Conservation (phyloP, 2,113 vertebrate species). For the Peucedramus taeniatus region DNA sequence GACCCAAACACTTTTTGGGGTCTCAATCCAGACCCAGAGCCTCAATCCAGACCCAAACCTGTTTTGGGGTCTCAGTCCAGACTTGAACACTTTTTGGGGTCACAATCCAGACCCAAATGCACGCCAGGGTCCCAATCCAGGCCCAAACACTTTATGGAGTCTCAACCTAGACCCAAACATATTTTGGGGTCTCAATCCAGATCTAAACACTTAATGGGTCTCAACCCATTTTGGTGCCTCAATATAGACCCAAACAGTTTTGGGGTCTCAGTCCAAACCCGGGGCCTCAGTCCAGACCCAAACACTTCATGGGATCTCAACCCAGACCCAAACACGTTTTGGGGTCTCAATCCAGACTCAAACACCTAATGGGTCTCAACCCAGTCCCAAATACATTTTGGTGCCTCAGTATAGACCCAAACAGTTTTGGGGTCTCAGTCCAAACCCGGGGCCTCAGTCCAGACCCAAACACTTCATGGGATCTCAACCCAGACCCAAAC, state of each 20-base stretch:
- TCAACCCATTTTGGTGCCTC: fast-evolving
- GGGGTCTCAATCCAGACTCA: not conserved
- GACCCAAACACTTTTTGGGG: not conserved
- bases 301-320: fast-evolving
- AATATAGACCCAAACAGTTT: not conserved
- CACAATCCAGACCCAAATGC: not conserved
- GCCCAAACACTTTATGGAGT: not conserved
- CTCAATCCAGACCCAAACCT: not conserved
- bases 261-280: not conserved
- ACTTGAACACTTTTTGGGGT: too few species aligned
- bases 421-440: fast-evolving
- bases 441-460: too few species aligned
- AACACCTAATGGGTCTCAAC: fast-evolving
- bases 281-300: not conserved
- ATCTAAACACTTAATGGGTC: too few species aligned
- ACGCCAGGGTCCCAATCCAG: too few species aligned
- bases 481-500: not conserved
- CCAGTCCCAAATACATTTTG: fast-evolving
- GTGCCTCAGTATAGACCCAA: not conserved
- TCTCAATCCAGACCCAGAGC: not conserved
- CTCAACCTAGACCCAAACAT: fast-evolving
- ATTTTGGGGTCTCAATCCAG: too few species aligned
- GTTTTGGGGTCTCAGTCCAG: fast-evolving
- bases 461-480: not conserved
- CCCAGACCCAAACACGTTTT: fast-evolving